Evolutionary conservation across 2,797 vertebrate genomes (phyloP), one percentile per base, ranked within the genome.

Genomic region (Cygnus olor): DNA sequence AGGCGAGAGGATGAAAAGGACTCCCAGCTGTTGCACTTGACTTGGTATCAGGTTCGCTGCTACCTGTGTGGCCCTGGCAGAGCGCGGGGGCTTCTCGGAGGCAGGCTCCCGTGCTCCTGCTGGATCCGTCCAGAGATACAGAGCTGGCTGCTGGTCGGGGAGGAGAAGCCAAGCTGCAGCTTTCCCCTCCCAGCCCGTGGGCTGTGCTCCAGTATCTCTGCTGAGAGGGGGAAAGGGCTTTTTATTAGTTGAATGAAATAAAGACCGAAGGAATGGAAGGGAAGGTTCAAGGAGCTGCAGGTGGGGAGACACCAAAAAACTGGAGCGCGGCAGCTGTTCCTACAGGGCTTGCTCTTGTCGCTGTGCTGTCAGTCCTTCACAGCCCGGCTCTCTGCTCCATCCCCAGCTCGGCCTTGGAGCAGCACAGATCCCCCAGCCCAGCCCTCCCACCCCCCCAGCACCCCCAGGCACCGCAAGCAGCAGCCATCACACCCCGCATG

Each of bases 41-140:
- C 71, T 94, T 94, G 81, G 47, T 80, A 54, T 85, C 68, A 71
- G 80, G 78, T 64, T 81, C 56, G 88, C n/a, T 90, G 68, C 95
- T 91, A 94, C 93, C 96, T 93, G 94, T 96, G 89, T 95, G 95
- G 96, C 89, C 94, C 82, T 96, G 94, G 95, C 94, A 94, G 89
- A 84, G 80, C 80, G 6, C 40, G 0, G 73, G 60, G 57, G 56
- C 18, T 88, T 60, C 77, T 88, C 85, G 89, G 88, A 95, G 60
- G 70, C 0, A 10, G 92, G 72, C 70, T 93, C 70, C 85, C 3
- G 1, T 32, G 49, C 77, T 95, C 51, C 95, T 87, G 89, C 10
- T 96, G 93, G 94, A 94, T 58, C 80, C 80, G 86, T 84, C 89
- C 89, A 5, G 72, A 79, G 94, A 85, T 22, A 70, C 45, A 65